Evolutionary conservation across 2,888 invertebrate species (phyloP).

Genomic region (Melinopterus prodromus): DNA sequence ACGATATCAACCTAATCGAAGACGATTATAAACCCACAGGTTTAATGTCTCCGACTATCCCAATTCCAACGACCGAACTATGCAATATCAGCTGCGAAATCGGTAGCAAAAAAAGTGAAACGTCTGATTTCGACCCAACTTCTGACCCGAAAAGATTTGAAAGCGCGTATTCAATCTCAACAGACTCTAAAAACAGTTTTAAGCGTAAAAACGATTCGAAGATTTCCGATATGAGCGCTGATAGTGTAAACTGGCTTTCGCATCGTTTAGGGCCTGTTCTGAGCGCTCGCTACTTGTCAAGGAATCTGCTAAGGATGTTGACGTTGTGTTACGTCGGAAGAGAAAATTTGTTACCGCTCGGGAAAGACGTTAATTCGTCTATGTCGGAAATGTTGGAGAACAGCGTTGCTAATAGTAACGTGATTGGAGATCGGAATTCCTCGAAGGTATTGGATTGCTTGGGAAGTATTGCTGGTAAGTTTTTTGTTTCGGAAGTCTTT

Average conservation of each 20-base stretch:
- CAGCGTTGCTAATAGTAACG: slow-evolving; percentile 70
- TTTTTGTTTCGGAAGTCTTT: slow-evolving; percentile 23
- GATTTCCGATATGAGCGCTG: slow-evolving; percentile 87
- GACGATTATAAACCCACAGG: slow-evolving; percentile 49
- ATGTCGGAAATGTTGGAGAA: slow-evolving; percentile 61
- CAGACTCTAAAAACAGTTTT: background rate
- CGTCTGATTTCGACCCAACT: slow-evolving; percentile 45
- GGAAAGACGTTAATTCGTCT: slow-evolving; percentile 30
- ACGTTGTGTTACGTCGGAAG: slow-evolving; percentile 91
- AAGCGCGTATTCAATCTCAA: background rate
- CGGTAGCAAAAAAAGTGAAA: slow-evolving; percentile 67
- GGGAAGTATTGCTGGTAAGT: slow-evolving; percentile 82
- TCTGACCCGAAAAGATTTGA: slow-evolving; percentile 34
- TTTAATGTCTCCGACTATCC: slow-evolving; percentile 70
- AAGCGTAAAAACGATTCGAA: slow-evolving; percentile 58
- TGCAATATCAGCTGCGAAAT: slow-evolving; percentile 70
- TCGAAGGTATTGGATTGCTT: slow-evolving; percentile 90
- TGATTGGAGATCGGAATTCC: slow-evolving; percentile 84
- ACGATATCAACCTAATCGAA: slow-evolving; percentile 61
- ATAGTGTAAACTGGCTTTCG: slow-evolving; percentile 90
- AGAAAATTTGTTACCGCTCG: slow-evolving; percentile 67
- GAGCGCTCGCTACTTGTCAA: slow-evolving; percentile 88
- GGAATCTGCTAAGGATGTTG: slow-evolving; percentile 92
- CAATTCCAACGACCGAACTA: slow-evolving; percentile 67
- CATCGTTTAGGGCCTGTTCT: slow-evolving; percentile 94